These are phyloP conservation scores for Platanista minor DNA, from an alignment of 2,113 vertebrate genomes.

Conservation along the genomic window DNA sequence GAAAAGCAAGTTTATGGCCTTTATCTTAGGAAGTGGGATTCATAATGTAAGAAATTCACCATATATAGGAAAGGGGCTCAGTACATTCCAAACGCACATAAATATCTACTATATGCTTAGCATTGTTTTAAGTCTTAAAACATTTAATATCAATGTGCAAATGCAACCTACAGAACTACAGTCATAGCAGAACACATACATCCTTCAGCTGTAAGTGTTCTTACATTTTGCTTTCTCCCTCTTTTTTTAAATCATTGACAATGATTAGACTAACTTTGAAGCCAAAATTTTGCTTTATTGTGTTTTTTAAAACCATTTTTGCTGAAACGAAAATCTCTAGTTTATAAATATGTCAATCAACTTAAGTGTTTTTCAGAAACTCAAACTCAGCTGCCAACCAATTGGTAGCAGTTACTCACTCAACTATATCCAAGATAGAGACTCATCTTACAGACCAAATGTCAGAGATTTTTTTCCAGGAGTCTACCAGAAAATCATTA, in stretches of 20 bases:
- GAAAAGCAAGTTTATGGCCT: neutral
- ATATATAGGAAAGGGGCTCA: neutral
- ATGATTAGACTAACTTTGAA: neutral
- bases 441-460: neutral
- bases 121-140: neutral
- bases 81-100: neutral
- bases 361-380: neutral
- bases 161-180: neutral
- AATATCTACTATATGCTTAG: neutral
- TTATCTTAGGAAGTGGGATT: neutral
- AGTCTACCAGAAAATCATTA: neutral
- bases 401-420: neutral
- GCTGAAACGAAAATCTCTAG: neutral
- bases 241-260: neutral
- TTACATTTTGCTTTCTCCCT: neutral
- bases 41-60: neutral
- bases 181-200: neutral
- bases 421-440: neutral
- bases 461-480: neutral
- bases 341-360: neutral
- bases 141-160: neutral
- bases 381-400: neutral
- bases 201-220: neutral
- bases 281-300: neutral
- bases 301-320: neutral